Evolutionary conservation across 2,113 vertebrate species (phyloP).

Genomic region (Meles meles): DNA sequence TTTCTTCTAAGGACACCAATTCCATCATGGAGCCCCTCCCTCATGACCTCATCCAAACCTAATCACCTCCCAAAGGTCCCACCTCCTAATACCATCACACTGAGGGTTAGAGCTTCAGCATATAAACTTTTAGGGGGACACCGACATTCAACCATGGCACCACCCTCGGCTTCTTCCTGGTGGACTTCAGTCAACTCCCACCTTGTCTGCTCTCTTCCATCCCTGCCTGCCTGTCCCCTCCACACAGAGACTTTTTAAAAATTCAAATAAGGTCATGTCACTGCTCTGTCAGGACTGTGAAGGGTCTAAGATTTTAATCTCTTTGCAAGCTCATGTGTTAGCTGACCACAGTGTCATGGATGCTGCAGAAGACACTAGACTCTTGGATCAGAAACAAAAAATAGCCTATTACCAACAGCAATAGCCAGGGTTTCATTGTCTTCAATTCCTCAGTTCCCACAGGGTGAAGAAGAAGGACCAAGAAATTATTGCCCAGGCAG

Average conservation of each 20-base stretch:
- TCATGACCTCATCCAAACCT: not conserved
- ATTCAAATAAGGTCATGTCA: not conserved
- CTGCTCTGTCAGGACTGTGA: not conserved
- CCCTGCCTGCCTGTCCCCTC: not conserved
- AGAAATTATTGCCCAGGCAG: not conserved
- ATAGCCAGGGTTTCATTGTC: not conserved
- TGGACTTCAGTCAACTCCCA: not conserved
- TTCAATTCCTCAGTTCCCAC: not conserved
- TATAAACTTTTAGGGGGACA: not conserved
- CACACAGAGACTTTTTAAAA: not conserved
- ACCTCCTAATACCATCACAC: not conserved
- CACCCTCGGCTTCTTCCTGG: accelerated
- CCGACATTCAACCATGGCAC: not conserved
- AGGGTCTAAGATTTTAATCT: not conserved
- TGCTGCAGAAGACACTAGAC: not conserved
- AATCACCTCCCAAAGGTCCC: not conserved
- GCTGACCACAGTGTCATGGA: not conserved
- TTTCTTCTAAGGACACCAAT: not conserved
- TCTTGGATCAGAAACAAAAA: not conserved
- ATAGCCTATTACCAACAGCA: too few relatives aligned
- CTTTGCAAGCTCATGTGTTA: not conserved
- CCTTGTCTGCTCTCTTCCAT: not conserved
- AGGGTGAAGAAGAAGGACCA: not conserved
- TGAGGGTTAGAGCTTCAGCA: not conserved
- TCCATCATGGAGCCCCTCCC: not conserved